Percentiles rank a stretch among this genome's conserved stretches.
Evolutionary conservation across 1,140 invertebrate species (phyloP).

Genomic region (Pseudomyrmex concolor): DNA sequence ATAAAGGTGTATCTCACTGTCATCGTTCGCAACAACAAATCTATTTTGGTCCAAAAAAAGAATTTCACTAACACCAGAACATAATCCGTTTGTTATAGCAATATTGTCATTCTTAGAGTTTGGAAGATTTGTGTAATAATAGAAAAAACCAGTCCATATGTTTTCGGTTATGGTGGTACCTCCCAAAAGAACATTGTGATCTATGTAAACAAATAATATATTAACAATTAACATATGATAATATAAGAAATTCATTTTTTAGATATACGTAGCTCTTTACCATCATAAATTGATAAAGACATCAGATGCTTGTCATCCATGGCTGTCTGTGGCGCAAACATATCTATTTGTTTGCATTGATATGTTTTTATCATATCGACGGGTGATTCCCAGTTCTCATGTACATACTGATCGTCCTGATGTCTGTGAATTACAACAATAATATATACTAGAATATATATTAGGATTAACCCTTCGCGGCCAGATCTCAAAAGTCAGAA

Average conservation of each 20-base stretch:
- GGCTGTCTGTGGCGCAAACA: slow-evolving; percentile 63
- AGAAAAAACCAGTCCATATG: slow-evolving; percentile 81
- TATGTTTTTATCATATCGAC: no score
- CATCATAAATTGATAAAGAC: slow-evolving; percentile 77
- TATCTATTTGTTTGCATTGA: slow-evolving; percentile 77
- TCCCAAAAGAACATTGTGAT: slow-evolving; percentile 80
- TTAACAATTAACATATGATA: not conserved
- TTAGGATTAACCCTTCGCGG: no score
- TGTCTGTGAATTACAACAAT: no score
- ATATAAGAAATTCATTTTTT: not conserved
- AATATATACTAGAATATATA: no score
- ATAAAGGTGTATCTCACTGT: slow-evolving; percentile 74
- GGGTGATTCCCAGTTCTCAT: slow-evolving; percentile 58
- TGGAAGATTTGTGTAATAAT: slow-evolving; percentile 74
- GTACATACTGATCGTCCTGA: not conserved
- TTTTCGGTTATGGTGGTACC: slow-evolving; percentile 79
- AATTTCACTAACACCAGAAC: slow-evolving; percentile 76
- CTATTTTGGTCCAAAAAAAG: slow-evolving; percentile 72
- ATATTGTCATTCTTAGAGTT: slow-evolving; percentile 73
- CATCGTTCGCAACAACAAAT: slow-evolving; percentile 80
- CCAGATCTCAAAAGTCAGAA: no score
- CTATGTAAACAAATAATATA: slow-evolving; percentile 69
- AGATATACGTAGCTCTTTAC: slow-evolving; percentile 63
- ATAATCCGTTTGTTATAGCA: slow-evolving; percentile 57
- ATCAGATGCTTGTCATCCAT: slow-evolving; percentile 76